These are phyloP conservation scores for Ascidia mentula DNA, from an alignment of 23 tunicate species.

Conservation along the genomic window DNA sequence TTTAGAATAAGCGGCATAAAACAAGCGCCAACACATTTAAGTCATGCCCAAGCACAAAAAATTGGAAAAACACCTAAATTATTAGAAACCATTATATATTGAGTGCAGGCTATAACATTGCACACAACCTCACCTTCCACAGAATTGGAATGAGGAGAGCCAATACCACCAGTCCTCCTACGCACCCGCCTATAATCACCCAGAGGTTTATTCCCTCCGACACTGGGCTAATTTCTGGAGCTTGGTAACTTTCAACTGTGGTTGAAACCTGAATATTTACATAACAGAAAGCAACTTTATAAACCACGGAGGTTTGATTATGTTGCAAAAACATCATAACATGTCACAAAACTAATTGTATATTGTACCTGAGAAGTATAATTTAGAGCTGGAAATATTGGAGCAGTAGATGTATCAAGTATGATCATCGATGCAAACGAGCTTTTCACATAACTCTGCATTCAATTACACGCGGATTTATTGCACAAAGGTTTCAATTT, in stretches of 20 bases:
- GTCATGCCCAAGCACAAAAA: too few species aligned
- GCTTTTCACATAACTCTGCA: background rate
- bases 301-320: too few species aligned
- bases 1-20: too few species aligned
- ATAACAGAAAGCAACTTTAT: too few species aligned
- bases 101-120: too few species aligned
- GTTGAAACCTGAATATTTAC: background rate
- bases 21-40: too few species aligned
- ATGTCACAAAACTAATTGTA: too few species aligned
- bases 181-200: background rate
- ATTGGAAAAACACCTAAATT: too few species aligned
- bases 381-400: background rate
- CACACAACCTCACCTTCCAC: background rate
- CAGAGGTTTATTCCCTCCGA: background rate
- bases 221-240: background rate
- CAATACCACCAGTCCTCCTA: background rate
- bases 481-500: background rate
- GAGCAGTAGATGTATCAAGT: background rate
- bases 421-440: background rate
- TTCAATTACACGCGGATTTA: background rate
- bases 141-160: background rate
- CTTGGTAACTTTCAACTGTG: background rate
- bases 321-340: too few species aligned
- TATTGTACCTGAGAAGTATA: background rate
- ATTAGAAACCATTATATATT: too few species aligned